These are phyloP conservation scores for Chaetodon trifascialis DNA, from an alignment of 2,113 vertebrate species.

Conservation along the genomic window DNA sequence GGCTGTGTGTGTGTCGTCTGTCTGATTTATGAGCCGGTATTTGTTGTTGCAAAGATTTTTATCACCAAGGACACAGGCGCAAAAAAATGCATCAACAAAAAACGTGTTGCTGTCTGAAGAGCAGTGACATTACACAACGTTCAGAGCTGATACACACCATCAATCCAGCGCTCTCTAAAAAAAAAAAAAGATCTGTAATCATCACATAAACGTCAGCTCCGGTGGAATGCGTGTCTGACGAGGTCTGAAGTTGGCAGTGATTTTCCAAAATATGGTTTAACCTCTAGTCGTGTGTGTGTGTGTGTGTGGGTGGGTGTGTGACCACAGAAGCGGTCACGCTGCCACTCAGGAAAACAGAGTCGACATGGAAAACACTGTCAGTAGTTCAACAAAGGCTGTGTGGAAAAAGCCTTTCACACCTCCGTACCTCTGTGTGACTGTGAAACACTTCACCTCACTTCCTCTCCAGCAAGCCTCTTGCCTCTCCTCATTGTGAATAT, in stretches of 20 bases:
- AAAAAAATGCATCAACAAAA: slow-evolving; percentile 54
- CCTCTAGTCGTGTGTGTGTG: slow-evolving; percentile 21
- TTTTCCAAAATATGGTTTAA: slow-evolving; percentile 56
- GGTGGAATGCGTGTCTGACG: slow-evolving; percentile 59
- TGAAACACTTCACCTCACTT: slow-evolving; percentile 48
- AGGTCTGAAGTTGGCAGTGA: slow-evolving; percentile 32
- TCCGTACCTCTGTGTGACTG: slow-evolving; percentile 31
- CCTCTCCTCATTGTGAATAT: slow-evolving; percentile 37
- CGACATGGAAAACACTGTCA: slow-evolving; percentile 34
- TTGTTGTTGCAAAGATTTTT: slow-evolving; percentile 80
- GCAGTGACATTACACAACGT: slow-evolving; percentile 46
- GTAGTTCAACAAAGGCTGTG: slow-evolving; percentile 38
- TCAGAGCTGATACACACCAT: neutral
- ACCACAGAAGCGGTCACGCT: slow-evolving; percentile 28
- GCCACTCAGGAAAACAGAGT: slow-evolving; percentile 34
- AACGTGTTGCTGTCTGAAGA: slow-evolving; percentile 59
- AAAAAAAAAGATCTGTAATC: slow-evolving; percentile 34
- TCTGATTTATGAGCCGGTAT: slow-evolving; percentile 76
- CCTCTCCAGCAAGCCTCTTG: slow-evolving; percentile 43
- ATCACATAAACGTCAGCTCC: slow-evolving; percentile 52
- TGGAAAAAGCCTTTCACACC: slow-evolving; percentile 59
- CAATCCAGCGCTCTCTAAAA: slow-evolving; percentile 1
- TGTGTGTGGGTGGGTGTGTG: slow-evolving; percentile 34
- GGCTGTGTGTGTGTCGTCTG: slow-evolving; percentile 52
- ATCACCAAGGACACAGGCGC: slow-evolving; percentile 73